phyloP scores from a whole-genome alignment of 2,797 vertebrate species.

The Sternotherus odoratus region DNA sequence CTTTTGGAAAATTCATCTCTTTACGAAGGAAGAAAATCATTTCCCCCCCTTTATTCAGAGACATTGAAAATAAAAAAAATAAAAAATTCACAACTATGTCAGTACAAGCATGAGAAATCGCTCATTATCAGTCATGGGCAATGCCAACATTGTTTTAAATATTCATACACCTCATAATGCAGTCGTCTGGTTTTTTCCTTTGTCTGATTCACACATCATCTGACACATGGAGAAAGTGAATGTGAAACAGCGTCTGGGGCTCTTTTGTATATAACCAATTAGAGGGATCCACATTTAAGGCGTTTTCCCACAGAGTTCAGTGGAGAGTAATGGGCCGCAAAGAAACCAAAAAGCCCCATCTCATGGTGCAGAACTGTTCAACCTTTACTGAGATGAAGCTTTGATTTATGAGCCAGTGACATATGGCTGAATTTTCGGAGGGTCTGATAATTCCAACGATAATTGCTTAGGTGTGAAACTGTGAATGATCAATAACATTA shows the following conservation, averaged over 20 bases:
- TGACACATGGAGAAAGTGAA: slow-evolving; percentile 71
- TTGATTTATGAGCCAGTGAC: slow-evolving; percentile 73
- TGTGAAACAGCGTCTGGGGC: slow-evolving; percentile 72
- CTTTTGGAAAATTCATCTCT: background rate
- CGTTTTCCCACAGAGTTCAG: slow-evolving; percentile 43
- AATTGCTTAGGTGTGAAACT: slow-evolving; percentile 80
- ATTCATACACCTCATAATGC: slow-evolving; percentile 62
- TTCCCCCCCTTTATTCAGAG: background rate
- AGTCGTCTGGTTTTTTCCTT: slow-evolving; percentile 45
- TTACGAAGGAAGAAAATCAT: background rate
- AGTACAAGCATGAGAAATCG: slow-evolving; percentile 49
- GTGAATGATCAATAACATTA: slow-evolving; percentile 79
- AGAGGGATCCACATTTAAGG: slow-evolving; percentile 70
- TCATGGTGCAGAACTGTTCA: slow-evolving; percentile 6
- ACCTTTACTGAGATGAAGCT: slow-evolving; percentile 18
- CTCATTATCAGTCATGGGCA: slow-evolving; percentile 58
- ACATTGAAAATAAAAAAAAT: background rate
- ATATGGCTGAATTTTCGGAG: slow-evolving; percentile 76
- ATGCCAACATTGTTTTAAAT: slow-evolving; percentile 64
- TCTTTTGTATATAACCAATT: slow-evolving; percentile 79
- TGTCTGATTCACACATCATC: slow-evolving; percentile 79
- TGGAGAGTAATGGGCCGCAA: slow-evolving; percentile 27
- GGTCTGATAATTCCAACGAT: slow-evolving; percentile 83
- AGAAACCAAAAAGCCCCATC: background rate
- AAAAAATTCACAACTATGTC: slow-evolving; percentile 42